These are phyloP conservation scores for Chionodraco myersi DNA, from an alignment of 2,113 vertebrate genomes.

Conservation along the genomic window DNA sequence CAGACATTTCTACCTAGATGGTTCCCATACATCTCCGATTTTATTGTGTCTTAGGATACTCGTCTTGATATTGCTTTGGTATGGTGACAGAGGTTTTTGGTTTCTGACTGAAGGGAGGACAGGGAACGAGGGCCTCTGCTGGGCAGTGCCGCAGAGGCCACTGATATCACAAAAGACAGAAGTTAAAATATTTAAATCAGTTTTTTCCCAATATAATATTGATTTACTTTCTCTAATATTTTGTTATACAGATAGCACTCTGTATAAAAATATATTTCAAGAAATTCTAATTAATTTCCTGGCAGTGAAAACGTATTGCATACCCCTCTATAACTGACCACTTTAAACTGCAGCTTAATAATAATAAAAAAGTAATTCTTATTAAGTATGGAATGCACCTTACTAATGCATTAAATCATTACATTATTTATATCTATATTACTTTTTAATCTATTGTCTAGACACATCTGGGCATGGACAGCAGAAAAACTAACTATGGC, in stretches of 20 bases:
- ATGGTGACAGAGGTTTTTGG: conserved; percentile 52
- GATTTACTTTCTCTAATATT: not conserved
- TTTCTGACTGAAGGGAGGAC: conserved; percentile 51
- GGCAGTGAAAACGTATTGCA: not conserved
- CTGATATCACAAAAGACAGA: conserved; percentile 5
- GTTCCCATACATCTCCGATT: conserved; percentile 86
- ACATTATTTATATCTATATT: too few species aligned
- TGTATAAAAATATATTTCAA: not conserved
- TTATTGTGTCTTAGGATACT: conserved; percentile 78
- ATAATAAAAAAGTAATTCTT: not conserved
- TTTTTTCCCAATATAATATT: not conserved
- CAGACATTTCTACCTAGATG: conserved; percentile 61
- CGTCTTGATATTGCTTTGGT: conserved; percentile 52
- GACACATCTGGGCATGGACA: not conserved
- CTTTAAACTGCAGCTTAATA: too few species aligned
- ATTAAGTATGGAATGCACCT: not conserved
- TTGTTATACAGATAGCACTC: not conserved
- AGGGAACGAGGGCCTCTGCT: conserved; percentile 74
- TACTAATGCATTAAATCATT: too few species aligned
- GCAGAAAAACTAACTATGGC: too few species aligned
- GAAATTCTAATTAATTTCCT: not conserved
- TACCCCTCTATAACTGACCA: not conserved
- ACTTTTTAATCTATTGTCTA: not conserved
- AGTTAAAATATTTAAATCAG: not conserved
- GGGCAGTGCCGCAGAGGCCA: conserved; percentile 39